Conservation (phyloP, 2,888 invertebrate species). For the Drosophila lacicola region DNA sequence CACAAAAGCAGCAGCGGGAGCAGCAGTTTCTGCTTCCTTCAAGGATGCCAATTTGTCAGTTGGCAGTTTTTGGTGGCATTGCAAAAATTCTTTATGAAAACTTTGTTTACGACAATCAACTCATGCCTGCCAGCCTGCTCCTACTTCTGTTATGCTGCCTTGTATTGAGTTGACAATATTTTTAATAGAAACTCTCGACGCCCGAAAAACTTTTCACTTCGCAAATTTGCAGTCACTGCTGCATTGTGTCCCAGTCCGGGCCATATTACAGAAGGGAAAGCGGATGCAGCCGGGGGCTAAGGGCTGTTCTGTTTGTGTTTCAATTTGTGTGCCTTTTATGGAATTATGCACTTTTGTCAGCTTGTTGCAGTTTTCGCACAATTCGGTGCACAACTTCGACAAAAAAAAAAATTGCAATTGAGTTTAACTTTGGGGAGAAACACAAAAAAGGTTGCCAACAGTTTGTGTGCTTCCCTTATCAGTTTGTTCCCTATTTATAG, state of each 20-base stretch:
- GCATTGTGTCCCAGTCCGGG: conserved; percentile 41
- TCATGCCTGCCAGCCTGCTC: conserved; percentile 35
- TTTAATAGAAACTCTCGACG: conserved; percentile 75
- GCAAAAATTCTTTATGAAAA: conserved; percentile 76
- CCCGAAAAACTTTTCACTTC: conserved; percentile 64
- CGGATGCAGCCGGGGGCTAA: conserved; percentile 5
- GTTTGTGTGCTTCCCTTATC: conserved; percentile 13
- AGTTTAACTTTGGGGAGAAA: conserved; percentile 35
- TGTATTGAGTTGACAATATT: conserved; percentile 82
- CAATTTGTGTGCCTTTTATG: conserved; percentile 78
- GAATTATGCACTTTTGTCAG: conserved; percentile 78
- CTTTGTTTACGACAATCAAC: conserved; percentile 80
- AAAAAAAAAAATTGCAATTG: conserved; percentile 45
- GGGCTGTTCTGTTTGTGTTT: conserved; percentile 69
- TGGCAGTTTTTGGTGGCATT: conserved; percentile 58
- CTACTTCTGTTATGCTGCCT: conserved; percentile 9
- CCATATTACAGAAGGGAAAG: conserved; percentile 11
- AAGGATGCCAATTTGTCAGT: conserved; percentile 79
- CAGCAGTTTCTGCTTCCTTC: conserved; percentile 47
- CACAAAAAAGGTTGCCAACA: conserved; percentile 23
- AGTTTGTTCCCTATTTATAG: conserved; percentile 13
- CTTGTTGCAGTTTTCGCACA: conserved; percentile 50
- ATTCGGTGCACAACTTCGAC: conserved; percentile 33
- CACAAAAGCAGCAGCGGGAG: conserved; percentile 27
- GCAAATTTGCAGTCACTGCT: conserved; percentile 56